These are phyloP conservation scores for Zaprionus africanus DNA, from an alignment of 1,140 invertebrate genomes.

Conservation along the genomic window DNA sequence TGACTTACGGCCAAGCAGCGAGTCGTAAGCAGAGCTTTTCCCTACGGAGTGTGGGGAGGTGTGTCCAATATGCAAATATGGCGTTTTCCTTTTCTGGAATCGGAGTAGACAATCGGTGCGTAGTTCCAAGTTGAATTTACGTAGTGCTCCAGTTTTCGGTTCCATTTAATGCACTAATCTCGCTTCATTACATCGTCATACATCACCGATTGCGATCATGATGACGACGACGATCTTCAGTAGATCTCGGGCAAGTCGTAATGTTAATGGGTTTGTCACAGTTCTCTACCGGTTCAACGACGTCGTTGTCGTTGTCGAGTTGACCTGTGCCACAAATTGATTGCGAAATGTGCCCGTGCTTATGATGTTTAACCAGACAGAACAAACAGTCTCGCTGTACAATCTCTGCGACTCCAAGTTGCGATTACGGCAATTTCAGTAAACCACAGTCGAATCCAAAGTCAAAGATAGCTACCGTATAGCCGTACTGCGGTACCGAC, in stretches of 20 bases:
- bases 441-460: conserved; percentile 30
- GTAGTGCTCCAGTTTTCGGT: conserved; percentile 67
- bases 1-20: conserved; percentile 57
- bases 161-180: conserved; percentile 73
- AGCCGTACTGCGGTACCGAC: neutral
- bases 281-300: conserved; percentile 46
- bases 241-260: conserved; percentile 32
- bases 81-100: conserved; percentile 40
- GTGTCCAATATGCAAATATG: conserved; percentile 38
- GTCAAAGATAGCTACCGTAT: conserved; percentile 3
- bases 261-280: conserved; percentile 66
- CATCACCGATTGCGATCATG: conserved; percentile 56
- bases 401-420: conserved; percentile 11
- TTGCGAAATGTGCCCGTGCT: conserved; percentile 68
- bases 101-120: conserved; percentile 11
- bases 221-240: neutral
- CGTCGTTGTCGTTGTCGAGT: conserved; percentile 22
- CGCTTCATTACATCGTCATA: conserved; percentile 79
- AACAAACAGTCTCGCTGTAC: conserved; percentile 31
- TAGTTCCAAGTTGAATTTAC: conserved; percentile 49
- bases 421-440: conserved; percentile 38
- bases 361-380: conserved; percentile 71
- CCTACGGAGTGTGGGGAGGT: neutral
- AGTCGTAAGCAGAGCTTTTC: conserved; percentile 39
- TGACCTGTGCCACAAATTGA: conserved; percentile 74